These are phyloP conservation scores for Metridium senile DNA, from an alignment of 92 coral and sea anemone species.

Conservation along the genomic window DNA sequence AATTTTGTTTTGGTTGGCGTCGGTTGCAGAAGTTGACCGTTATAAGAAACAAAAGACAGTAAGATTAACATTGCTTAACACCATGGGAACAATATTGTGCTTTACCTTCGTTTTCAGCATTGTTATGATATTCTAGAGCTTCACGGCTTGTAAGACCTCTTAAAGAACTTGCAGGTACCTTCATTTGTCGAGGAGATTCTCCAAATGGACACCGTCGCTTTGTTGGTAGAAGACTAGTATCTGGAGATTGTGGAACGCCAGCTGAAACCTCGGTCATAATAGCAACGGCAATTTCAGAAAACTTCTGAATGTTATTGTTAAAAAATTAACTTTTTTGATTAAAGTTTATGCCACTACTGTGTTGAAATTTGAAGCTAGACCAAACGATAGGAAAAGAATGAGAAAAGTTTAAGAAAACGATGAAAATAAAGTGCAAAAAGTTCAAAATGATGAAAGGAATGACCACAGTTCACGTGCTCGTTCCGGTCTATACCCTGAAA, in stretches of 20 bases:
- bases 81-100: not conserved
- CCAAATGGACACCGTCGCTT: conserved; percentile 93
- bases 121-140: not conserved
- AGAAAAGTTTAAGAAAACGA: not conserved
- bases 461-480: not conserved
- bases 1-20: too few relatives aligned
- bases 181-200: conserved; percentile 74
- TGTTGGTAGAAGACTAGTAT: conserved; percentile 75
- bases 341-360: not conserved
- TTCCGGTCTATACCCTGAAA: not conserved
- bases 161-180: conserved; percentile 39
- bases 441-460: not conserved
- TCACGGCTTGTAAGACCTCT: not conserved
- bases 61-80: not conserved
- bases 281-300: not conserved
- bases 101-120: not conserved
- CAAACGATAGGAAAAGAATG: not conserved
- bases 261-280: conserved; percentile 49
- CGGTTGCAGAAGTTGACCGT: not conserved
- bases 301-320: not conserved
- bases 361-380: not conserved
- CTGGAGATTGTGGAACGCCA: conserved; percentile 75
- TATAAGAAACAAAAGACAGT: not conserved
- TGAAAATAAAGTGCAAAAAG: not conserved
- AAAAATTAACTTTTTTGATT: not conserved